These are phyloP conservation scores for Aurelia sp. DNA, from an alignment of 30 jellyfish, hydroid and myxozoan genomes.

Conservation along the genomic window DNA sequence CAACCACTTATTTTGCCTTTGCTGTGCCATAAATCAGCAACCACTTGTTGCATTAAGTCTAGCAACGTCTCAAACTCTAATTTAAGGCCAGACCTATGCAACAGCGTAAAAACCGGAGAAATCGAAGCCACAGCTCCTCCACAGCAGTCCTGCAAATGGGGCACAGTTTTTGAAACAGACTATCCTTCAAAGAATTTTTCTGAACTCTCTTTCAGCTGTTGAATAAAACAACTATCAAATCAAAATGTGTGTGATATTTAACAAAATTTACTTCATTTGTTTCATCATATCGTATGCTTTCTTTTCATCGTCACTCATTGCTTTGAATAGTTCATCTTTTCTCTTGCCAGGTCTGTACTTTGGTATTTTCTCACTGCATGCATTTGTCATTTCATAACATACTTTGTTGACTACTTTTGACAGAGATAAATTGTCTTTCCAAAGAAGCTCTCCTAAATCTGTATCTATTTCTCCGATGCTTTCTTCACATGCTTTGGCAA, in stretches of 20 bases:
- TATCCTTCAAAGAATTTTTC: too few species aligned
- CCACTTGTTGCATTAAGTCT: too few species aligned
- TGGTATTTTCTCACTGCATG: conserved; percentile 61
- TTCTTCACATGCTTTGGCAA: conserved; percentile 89
- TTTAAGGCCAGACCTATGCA: too few species aligned
- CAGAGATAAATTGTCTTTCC: conserved; percentile 75
- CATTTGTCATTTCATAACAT: conserved; percentile 75
- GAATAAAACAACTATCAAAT: too few species aligned
- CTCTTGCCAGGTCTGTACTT: conserved; percentile 66
- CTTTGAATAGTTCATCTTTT: conserved; percentile 75
- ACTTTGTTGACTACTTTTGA: conserved; percentile 71
- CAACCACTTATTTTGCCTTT: too few species aligned
- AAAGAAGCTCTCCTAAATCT: conserved; percentile 87
- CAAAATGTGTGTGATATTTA: background rate
- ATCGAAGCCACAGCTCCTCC: too few species aligned
- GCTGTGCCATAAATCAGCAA: too few species aligned
- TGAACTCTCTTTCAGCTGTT: too few species aligned
- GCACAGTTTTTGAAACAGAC: too few species aligned
- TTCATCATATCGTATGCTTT: conserved; percentile 85
- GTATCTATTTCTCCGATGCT: conserved; percentile 94
- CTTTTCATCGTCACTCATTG: conserved; percentile 84
- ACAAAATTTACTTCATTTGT: conserved; percentile 76
- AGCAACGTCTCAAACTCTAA: too few species aligned
- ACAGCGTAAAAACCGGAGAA: too few species aligned
- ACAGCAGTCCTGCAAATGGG: too few species aligned